Percentiles rank a stretch among this genome's conserved stretches.
Evolutionary conservation across 2,888 invertebrate genomes (phyloP).

Genomic region (Pammene aurita): DNA sequence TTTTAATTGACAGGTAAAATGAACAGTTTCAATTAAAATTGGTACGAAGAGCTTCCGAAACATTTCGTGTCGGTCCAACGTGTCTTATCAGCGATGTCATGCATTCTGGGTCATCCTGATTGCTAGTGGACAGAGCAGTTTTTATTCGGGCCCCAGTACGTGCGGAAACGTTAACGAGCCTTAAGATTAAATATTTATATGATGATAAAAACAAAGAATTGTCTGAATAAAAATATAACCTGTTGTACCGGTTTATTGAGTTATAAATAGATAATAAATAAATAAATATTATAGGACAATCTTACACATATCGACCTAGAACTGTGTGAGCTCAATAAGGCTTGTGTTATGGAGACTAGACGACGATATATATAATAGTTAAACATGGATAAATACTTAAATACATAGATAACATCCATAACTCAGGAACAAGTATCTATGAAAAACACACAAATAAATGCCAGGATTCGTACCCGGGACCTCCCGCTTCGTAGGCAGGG

Average conservation of each 20-base stretch:
- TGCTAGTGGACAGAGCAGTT: slow-evolving; percentile 29
- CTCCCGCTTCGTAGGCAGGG: no score
- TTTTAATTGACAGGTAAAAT: slow-evolving; percentile 21
- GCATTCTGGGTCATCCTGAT: slow-evolving; percentile 34
- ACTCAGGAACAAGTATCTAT: no score
- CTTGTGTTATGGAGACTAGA: no score
- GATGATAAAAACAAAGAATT: not conserved
- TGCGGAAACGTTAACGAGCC: slow-evolving; percentile 23
- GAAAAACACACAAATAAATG: no score
- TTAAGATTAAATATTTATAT: slow-evolving; percentile 23
- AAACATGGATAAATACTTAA: no score
- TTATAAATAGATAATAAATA: no score
- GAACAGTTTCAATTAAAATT: slow-evolving; percentile 18
- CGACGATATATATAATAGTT: no score
- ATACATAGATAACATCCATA: no score
- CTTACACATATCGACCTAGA: no score
- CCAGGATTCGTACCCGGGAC: no score
- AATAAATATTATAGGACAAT: no score
- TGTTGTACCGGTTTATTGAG: not conserved
- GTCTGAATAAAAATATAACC: not conserved
- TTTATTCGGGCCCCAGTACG: slow-evolving; percentile 20
- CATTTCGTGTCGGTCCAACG: slow-evolving; percentile 26
- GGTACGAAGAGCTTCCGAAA: slow-evolving; percentile 17
- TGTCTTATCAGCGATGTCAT: slow-evolving; percentile 42
- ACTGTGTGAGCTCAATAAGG: no score